phyloP scores from a whole-genome alignment of 2,797 vertebrate genomes.

The Acrocephalus scirpaceus region DNA sequence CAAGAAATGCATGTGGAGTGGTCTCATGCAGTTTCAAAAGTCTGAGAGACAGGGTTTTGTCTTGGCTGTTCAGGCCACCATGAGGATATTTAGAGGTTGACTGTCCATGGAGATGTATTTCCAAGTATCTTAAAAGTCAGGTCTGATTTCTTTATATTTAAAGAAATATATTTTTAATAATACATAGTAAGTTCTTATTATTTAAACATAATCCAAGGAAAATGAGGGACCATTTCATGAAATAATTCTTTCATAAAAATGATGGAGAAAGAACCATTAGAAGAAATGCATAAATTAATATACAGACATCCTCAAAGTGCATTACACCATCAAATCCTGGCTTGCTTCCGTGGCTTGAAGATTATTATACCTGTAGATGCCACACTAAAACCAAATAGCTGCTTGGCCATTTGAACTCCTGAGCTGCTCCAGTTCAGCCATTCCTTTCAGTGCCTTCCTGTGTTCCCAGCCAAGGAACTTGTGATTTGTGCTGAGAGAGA shows the following conservation, averaged over 20 bases:
- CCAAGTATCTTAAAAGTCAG: background rate
- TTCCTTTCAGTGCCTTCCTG: background rate
- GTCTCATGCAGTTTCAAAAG: background rate
- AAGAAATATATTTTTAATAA: background rate
- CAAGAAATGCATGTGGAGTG: background rate
- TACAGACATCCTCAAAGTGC: background rate
- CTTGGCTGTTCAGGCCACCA: background rate
- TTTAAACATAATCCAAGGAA: background rate
- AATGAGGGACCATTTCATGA: background rate
- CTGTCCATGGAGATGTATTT: background rate
- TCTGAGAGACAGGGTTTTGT: fast-evolving
- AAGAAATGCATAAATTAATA: background rate
- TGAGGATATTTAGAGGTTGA: background rate
- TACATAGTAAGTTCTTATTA: background rate
- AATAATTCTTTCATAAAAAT: background rate
- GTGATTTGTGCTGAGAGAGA: background rate
- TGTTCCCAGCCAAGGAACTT: background rate
- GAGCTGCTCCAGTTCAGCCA: background rate
- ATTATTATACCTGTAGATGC: background rate
- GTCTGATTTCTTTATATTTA: background rate
- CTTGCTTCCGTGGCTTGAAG: background rate
- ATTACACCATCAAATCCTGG: background rate
- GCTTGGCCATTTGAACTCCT: background rate
- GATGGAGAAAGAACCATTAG: background rate
- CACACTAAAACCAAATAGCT: background rate